Conservation (phyloP, 1,140 invertebrate genomes). For the Camponotus pennsylvanicus region DNA sequence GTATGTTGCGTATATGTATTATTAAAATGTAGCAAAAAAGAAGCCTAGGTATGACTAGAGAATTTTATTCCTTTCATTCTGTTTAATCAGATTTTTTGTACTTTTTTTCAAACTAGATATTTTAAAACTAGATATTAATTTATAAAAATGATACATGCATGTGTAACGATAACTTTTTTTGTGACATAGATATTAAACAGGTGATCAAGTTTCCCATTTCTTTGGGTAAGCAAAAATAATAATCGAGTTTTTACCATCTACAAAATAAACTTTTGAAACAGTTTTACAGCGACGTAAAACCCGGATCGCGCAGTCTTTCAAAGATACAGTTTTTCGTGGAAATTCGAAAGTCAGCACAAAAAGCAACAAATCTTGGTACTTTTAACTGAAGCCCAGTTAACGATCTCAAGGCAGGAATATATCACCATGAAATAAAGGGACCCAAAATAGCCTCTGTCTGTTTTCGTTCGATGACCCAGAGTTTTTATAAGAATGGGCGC, state of each 20-base stretch:
- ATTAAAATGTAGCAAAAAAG: neutral
- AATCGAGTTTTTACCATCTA: conserved; percentile 33
- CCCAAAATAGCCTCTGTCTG: conserved; percentile 67
- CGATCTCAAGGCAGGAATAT: conserved; percentile 48
- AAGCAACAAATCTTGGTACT: conserved; percentile 73
- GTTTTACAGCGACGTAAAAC: conserved; percentile 43
- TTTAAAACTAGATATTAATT: neutral
- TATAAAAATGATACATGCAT: neutral
- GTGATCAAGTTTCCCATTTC: neutral
- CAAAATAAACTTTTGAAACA: conserved; percentile 61
- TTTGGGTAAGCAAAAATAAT: conserved; percentile 25
- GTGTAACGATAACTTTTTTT: neutral
- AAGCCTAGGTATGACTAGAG: neutral
- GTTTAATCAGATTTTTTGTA: neutral
- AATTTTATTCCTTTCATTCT: neutral
- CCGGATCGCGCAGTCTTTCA: conserved; percentile 61
- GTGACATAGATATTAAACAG: neutral
- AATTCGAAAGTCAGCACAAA: conserved; percentile 61
- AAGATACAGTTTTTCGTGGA: conserved; percentile 64
- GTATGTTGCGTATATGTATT: neutral
- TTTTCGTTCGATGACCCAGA: conserved; percentile 73
- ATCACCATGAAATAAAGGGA: conserved; percentile 70
- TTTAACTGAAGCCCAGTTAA: conserved; percentile 67
- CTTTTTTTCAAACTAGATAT: too few species aligned
- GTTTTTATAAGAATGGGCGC: conserved; percentile 51